Evolutionary conservation across 2,797 vertebrate species (phyloP), one percentile per base, ranked within the genome.

Genomic region (Diglossa cyanea): DNA sequence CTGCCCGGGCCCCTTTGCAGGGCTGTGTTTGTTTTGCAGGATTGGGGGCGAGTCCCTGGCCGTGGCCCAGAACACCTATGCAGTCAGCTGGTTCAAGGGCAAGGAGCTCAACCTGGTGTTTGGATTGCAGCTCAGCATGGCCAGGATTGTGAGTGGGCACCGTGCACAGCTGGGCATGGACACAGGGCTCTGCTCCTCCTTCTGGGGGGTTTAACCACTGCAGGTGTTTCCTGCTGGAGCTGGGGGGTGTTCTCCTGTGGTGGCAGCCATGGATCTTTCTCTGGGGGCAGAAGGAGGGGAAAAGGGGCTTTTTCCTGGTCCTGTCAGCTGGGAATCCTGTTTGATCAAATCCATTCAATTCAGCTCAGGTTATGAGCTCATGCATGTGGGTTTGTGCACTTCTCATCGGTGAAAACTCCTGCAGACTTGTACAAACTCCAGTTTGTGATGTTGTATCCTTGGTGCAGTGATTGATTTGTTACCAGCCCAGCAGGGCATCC

Each of bases 11-110:
- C 51, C 28, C 1, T 5, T 4, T 53, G 39, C 40, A 66, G 10
- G 44, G 26, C 44, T 63, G 25, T 10, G 13, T 20, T 42, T 50
- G 3, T 58, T 33, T 13, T 90, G 12, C 82, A 99, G 99, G 30
- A 99, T 99, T 66, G 99, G 99, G 4, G 99, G 99, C 1, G 99
- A 99, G 94, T 99, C 99, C 28, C 93, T 99, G 95, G 99, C 99
- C 1, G 99, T 99, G 96, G 99, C 99, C 12, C 99, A 99, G 94
- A 99, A 99, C 96, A 99, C 99, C 0, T 99, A 99, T 11, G 99
- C 99, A 7, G 99, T 99, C 77, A 99, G 98, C 93, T 99, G 99
- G 99, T 99, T 99, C 95, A 99, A 99, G 98, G 99, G 99, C 80
- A 99, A 99, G 96, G 99, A 99, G 95, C 95, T 99, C 21, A 99